Evolutionary conservation across 53 echinoderm and acorn worm species (phyloP).

Genomic region (Luidia sarsii): DNA sequence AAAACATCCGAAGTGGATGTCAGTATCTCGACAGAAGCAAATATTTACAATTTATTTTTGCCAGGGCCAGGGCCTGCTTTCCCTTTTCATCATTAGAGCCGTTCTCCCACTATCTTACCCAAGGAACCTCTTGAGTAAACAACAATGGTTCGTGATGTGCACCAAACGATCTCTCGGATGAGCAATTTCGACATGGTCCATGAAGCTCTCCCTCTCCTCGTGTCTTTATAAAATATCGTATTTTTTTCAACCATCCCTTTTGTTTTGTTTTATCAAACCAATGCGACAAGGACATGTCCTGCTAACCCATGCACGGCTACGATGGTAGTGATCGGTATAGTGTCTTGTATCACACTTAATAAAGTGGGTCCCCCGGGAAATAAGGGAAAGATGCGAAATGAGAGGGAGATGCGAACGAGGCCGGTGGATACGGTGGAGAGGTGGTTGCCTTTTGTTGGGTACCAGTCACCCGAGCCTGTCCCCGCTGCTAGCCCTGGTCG

Average conservation of each 20-base stretch:
- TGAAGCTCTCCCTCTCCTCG: neutral
- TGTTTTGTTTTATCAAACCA: neutral
- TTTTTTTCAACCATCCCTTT: neutral
- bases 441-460: conserved; percentile 43
- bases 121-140: too few species aligned
- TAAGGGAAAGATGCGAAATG: neutral
- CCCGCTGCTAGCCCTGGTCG: conserved; percentile 21
- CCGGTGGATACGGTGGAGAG: conserved; percentile 10
- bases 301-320: too few species aligned
- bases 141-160: too few species aligned
- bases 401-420: conserved; percentile 11
- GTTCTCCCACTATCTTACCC: too few species aligned
- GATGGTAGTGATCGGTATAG: too few species aligned
- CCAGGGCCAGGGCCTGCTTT: too few species aligned
- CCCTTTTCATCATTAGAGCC: too few species aligned
- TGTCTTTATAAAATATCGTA: neutral
- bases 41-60: too few species aligned
- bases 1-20: too few species aligned
- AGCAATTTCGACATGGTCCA: conserved; percentile 7
- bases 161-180: neutral
- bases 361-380: conserved; percentile 27
- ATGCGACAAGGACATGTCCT: too few species aligned
- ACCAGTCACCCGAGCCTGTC: conserved; percentile 43
- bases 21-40: too few species aligned
- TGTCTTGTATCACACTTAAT: conserved; percentile 46